Evolutionary conservation across 2,113 vertebrate genomes (phyloP).

Genomic region (Melozone crissalis): DNA sequence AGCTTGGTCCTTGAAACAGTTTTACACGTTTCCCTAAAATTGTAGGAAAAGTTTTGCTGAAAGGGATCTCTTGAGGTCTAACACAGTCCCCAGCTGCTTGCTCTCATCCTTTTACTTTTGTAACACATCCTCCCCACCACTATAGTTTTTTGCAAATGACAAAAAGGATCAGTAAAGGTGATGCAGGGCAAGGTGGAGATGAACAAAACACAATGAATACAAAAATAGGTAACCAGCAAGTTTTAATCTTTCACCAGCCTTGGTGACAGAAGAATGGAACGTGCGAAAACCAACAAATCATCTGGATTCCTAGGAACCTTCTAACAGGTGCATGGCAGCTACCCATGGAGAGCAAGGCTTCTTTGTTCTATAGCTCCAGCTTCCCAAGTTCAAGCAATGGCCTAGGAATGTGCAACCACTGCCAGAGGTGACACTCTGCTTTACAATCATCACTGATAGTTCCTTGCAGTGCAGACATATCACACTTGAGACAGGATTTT

Average conservation of each 20-base stretch:
- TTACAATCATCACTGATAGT: background rate
- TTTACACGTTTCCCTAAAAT: background rate
- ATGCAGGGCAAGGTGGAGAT: background rate
- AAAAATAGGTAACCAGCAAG: background rate
- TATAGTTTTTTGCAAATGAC: background rate
- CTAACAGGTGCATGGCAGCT: background rate
- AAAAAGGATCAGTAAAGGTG: background rate
- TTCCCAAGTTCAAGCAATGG: background rate
- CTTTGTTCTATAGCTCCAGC: background rate
- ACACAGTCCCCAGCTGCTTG: background rate
- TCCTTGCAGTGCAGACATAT: background rate
- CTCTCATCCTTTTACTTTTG: background rate
- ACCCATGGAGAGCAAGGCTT: background rate
- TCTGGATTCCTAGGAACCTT: background rate
- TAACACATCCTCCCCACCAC: fast-evolving
- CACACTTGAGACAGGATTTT: background rate
- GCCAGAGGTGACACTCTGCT: background rate
- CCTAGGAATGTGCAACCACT: background rate
- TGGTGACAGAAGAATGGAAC: background rate
- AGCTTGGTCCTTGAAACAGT: background rate
- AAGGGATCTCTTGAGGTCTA: background rate
- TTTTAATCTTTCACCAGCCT: background rate
- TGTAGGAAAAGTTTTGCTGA: background rate
- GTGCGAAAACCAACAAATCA: background rate
- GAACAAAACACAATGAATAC: background rate